Evolutionary conservation across 92 coral and sea anemone species (phyloP).

Genomic region (Parazoanthus atlanticus): DNA sequence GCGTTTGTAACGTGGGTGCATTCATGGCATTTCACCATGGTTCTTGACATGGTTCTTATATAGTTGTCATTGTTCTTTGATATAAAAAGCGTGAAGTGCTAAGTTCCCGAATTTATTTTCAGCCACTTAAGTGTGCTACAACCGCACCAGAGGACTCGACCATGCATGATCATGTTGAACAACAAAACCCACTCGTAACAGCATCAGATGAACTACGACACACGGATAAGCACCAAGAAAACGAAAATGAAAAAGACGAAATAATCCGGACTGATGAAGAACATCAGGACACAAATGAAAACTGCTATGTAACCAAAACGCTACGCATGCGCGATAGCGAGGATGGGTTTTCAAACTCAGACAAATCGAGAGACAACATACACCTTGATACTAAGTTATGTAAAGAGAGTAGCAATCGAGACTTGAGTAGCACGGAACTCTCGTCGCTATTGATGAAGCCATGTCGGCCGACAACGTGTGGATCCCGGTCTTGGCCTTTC

Average conservation of each 20-base stretch:
- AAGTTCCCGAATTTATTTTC: not conserved
- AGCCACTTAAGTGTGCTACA: not conserved
- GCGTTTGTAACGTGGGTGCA: too few species aligned
- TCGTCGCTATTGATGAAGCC: too few species aligned
- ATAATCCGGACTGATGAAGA: not conserved
- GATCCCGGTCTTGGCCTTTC: slow-evolving; percentile 2
- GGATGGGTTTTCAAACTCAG: not conserved
- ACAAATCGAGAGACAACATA: not conserved
- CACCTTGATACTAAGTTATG: not conserved
- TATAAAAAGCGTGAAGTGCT: not conserved
- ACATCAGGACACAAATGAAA: not conserved
- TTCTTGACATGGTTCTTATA: too few species aligned
- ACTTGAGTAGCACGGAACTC: not conserved
- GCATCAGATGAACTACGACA: not conserved
- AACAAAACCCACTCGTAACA: not conserved
- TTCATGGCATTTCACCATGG: too few species aligned
- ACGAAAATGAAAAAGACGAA: not conserved
- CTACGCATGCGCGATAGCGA: not conserved
- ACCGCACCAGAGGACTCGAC: not conserved
- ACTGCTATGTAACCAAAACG: not conserved
- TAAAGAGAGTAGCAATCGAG: not conserved
- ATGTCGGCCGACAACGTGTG: not conserved
- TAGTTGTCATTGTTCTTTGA: not conserved
- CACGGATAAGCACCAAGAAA: not conserved
- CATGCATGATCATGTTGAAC: not conserved